These are phyloP conservation scores for Globicephala melas DNA, from an alignment of 2,113 vertebrate species.

Conservation along the genomic window DNA sequence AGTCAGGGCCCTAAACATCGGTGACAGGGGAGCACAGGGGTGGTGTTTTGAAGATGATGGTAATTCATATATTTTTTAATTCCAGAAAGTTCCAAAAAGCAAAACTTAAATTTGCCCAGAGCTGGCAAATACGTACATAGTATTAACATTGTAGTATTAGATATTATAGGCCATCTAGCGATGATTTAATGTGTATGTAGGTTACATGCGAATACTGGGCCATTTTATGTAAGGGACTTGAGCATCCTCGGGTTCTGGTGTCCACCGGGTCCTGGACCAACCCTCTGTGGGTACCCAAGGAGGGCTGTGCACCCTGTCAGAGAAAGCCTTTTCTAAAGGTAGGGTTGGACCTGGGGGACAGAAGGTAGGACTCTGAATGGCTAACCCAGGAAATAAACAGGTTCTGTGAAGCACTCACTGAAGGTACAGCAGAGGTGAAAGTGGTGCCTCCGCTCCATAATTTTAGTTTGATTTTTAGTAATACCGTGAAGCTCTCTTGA, in stretches of 20 bases:
- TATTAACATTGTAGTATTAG: too few species aligned
- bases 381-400: neutral
- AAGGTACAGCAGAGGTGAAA: neutral
- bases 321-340: neutral
- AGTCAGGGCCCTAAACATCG: neutral
- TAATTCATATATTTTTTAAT: neutral
- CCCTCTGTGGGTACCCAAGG: too few species aligned
- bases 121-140: too few species aligned
- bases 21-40: fast-evolving
- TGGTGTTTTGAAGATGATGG: neutral
- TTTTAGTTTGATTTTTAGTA: neutral
- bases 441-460: neutral
- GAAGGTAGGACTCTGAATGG: neutral
- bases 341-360: neutral
- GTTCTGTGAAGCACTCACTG: neutral
- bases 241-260: too few species aligned
- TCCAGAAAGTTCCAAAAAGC: too few species aligned
- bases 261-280: too few species aligned
- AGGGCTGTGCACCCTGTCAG: neutral
- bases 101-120: too few species aligned
- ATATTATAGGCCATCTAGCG: too few species aligned
- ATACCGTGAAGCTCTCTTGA: neutral
- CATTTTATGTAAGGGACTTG: too few species aligned
- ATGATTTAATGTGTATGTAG: too few species aligned
- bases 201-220: too few species aligned